A percentile compares a stretch with the other conserved stretches of the same genome.
Conservation (phyloP, 2,113 vertebrate species). For the Saimiri boliviensis region DNA sequence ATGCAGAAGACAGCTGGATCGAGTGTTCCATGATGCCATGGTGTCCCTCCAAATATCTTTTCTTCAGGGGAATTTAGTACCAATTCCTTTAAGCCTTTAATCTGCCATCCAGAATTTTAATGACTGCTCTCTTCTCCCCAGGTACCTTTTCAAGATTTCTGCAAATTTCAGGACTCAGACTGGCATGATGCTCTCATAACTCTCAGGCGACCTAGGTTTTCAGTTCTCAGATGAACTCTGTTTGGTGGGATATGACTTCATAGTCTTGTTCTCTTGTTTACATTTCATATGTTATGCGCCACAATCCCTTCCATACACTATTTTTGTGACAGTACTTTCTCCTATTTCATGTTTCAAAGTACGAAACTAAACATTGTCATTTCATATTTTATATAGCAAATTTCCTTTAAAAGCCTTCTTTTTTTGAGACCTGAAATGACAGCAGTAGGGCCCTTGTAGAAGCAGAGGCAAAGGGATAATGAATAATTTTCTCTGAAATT, state of each 20-base stretch:
- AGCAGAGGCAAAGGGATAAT: neutral
- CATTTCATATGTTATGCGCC: neutral
- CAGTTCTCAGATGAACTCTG: neutral
- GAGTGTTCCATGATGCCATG: neutral
- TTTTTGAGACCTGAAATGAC: neutral
- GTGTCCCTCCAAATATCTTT: neutral
- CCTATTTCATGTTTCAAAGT: neutral
- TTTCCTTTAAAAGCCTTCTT: neutral
- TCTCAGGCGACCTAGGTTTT: neutral
- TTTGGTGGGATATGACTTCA: no score
- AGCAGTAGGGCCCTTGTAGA: neutral
- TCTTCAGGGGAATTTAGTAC: neutral
- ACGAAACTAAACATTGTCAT: neutral
- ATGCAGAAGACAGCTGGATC: neutral
- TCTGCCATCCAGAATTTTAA: neutral
- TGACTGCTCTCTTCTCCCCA: neutral
- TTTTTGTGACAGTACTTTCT: neutral
- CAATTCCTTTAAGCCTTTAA: neutral
- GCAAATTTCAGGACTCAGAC: neutral
- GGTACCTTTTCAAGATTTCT: neutral
- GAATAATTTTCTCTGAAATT: neutral
- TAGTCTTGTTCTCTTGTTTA: neutral
- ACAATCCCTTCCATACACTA: neutral
- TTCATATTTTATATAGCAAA: neutral
- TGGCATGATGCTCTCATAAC: neutral